These are phyloP conservation scores for Plagodis pulveraria DNA, from an alignment of 2,888 invertebrate genomes.

Conservation along the genomic window DNA sequence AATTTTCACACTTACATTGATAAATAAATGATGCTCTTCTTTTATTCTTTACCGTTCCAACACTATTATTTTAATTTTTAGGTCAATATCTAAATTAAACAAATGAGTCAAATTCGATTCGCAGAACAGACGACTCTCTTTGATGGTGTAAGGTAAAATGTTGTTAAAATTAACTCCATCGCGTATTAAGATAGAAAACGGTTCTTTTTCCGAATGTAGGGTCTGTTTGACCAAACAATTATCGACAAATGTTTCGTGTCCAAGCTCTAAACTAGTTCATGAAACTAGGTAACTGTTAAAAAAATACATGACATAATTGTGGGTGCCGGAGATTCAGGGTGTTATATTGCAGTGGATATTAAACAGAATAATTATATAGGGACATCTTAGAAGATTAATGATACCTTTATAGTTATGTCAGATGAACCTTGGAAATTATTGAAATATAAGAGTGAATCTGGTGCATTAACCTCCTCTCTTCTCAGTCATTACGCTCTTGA, in stretches of 20 bases:
- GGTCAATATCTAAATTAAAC: neutral
- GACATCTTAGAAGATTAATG: neutral
- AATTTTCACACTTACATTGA: too few species aligned
- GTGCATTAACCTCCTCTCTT: too few species aligned
- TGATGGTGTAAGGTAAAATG: conserved; percentile 11
- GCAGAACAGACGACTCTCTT: conserved; percentile 4
- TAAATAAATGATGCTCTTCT: neutral
- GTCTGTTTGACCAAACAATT: conserved; percentile 23
- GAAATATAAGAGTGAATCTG: too few species aligned
- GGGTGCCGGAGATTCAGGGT: conserved; percentile 5
- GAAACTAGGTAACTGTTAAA: conserved; percentile 19
- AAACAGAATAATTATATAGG: neutral
- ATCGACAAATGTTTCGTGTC: conserved; percentile 11
- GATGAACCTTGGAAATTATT: too few species aligned
- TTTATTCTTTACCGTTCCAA: neutral
- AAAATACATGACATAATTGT: neutral
- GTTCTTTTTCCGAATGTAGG: conserved; percentile 17
- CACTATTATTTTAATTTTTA: neutral
- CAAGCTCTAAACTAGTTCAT: conserved; percentile 21
- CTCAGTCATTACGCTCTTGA: too few species aligned
- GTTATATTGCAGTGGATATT: conserved; percentile 5
- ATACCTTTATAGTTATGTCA: neutral
- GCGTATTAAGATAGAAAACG: conserved; percentile 12
- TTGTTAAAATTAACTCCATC: conserved; percentile 13
- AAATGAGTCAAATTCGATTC: neutral